These are phyloP conservation scores for Polydrusus cervinus DNA, from an alignment of 2,888 invertebrate genomes.

Conservation along the genomic window DNA sequence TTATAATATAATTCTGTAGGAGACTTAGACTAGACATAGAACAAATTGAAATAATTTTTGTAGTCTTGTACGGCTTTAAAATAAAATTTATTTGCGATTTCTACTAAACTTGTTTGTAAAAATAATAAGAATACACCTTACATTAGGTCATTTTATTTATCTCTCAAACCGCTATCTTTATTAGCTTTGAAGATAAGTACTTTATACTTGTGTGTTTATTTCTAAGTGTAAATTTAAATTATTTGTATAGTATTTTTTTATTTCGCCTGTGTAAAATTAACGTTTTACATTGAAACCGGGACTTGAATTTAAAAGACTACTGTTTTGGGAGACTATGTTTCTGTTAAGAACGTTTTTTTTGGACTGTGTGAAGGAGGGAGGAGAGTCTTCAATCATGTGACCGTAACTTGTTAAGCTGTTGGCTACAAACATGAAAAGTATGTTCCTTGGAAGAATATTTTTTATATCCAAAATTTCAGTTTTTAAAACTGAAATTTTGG, in stretches of 20 bases:
- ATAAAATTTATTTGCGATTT: constrained; percentile 34
- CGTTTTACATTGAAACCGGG: neutral
- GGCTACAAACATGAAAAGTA: constrained; percentile 67
- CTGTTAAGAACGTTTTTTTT: constrained; percentile 6
- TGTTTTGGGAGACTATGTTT: constrained; percentile 2
- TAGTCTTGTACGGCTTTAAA: constrained; percentile 36
- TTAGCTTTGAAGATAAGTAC: constrained; percentile 20
- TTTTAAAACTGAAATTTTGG: constrained; percentile 14
- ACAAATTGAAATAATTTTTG: neutral
- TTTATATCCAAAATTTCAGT: constrained; percentile 38
- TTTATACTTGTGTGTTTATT: neutral
- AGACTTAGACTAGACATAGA: too few relatives aligned
- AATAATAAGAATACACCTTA: constrained; percentile 1
- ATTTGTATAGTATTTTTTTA: constrained; percentile 3
- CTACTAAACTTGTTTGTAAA: neutral
- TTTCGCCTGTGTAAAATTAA: neutral
- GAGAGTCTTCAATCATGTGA: constrained; percentile 31
- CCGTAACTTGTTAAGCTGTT: constrained; percentile 40
- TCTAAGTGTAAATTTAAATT: constrained; percentile 7
- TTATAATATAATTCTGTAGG: too few relatives aligned
- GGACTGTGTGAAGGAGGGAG: constrained; percentile 6
- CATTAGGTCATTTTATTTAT: constrained; percentile 35
- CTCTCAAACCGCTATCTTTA: constrained; percentile 25
- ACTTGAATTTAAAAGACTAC: neutral
- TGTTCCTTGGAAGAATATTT: constrained; percentile 67